Conservation (phyloP, 2,888 invertebrate genomes). For the Rhimphoctona megacephalus region DNA sequence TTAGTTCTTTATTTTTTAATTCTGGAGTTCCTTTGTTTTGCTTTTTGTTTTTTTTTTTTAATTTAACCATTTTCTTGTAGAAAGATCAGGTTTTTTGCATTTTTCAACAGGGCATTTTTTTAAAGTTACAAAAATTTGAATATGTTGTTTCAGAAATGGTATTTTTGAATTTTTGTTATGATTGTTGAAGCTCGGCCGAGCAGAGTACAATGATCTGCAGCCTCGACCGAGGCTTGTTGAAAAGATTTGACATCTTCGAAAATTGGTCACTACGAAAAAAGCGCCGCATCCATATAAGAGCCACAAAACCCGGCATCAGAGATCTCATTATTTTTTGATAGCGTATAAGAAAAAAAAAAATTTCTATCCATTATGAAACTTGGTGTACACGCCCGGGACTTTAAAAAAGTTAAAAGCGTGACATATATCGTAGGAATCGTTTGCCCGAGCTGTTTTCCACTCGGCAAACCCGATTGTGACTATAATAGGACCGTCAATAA, state of each 20-base stretch:
- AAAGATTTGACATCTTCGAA: not conserved
- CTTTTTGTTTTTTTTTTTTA: not conserved
- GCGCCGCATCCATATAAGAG: not conserved
- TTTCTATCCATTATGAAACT: not conserved
- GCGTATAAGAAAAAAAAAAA: not conserved
- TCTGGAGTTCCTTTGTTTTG: not conserved
- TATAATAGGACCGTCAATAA: not conserved
- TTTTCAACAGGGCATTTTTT: not conserved
- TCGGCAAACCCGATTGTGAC: not conserved
- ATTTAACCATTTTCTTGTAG: not conserved
- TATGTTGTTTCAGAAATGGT: not conserved
- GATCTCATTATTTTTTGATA: not conserved
- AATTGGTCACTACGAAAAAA: slow-evolving; percentile 1
- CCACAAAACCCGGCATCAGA: slow-evolving; percentile 1
- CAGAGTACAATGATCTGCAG: slow-evolving; percentile 2
- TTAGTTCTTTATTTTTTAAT: not conserved
- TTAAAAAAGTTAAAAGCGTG: not conserved
- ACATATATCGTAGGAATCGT: not conserved
- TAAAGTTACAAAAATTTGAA: not conserved
- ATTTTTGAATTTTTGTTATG: too few relatives aligned
- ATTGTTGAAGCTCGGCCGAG: not conserved
- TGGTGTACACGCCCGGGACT: not conserved
- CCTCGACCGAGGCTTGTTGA: slow-evolving; percentile 7
- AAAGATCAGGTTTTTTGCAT: not conserved
- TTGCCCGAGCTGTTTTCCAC: not conserved